Base-by-base conservation (phyloP, 2,888 invertebrate genomes). In the Himalopsyche anomala region DNA sequence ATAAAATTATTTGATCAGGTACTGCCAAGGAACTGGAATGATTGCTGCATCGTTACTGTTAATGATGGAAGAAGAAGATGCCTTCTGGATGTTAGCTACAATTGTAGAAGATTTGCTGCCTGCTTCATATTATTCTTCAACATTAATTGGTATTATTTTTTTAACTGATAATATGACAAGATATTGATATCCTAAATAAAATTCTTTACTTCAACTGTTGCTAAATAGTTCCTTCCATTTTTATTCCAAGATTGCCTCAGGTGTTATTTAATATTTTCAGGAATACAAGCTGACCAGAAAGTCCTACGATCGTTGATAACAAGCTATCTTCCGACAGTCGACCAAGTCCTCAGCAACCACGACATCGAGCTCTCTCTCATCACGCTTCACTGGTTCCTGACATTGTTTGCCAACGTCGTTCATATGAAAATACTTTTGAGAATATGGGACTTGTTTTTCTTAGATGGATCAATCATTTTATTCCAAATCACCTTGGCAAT, bases 41-140 rank as follows among this genome's bases (percentile, higher is more conserved):
- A 99, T 99, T 91, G 98, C 97, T 45, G 98, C 99, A 19, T 98
- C 97, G 62, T 93, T 99, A 82, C 92, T 99, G 87, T 93, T 99
- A 9, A 95, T 99, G 87, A 95, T 99, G 94, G 99, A 99, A 91
- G 99, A 99, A 93, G 99, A 99, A 92, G 98, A 99, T 92, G 96
- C 98, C 69, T 99, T 99, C 93, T 99, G 99, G 99, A 96, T 99
- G 92, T 98, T 99, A 97, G 97, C 98, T 89, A 97, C 99, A 5
- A 97, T 99, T 89, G 98, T 99, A n/a, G 99, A 99, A 94, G 99
- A 99, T 92, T 94, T 99, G 17, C 93, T 99, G 88, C 99, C 99
- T 56, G 98, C 99, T 84, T 98, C 98, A 2, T 99, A 99, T 92
- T 99, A 99, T 92, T 98, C 98, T 86, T 97, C 98, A 87, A 98